Conservation (phyloP, 2,888 invertebrate genomes). For the Phymatocera aterrima region DNA sequence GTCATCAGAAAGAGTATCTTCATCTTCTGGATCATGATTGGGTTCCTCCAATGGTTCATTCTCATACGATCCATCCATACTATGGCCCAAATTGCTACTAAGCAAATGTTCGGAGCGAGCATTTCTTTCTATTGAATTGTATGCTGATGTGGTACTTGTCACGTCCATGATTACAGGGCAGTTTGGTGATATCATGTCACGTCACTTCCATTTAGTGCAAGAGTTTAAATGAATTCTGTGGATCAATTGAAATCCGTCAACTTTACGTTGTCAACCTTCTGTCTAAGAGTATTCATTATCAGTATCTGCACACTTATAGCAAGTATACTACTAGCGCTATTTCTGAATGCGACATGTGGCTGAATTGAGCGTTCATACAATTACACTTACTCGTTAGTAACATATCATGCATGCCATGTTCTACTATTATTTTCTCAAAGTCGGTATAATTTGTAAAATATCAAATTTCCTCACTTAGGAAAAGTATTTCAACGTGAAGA, state of each 20-base stretch:
- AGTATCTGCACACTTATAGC: neutral
- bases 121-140: conserved; percentile 27
- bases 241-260: conserved; percentile 47
- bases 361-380: neutral
- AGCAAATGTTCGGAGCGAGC: neutral
- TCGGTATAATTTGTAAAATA: too few relatives aligned
- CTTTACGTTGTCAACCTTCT: neutral
- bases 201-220: conserved; percentile 54
- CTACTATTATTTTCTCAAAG: neutral
- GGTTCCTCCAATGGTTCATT: conserved; percentile 63
- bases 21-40: conserved; percentile 65
- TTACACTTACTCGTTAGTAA: neutral
- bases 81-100: conserved; percentile 25
- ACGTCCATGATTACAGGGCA: conserved; percentile 32
- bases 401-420: neutral
- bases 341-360: neutral
- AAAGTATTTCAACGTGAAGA: too few relatives aligned
- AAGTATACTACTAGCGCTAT: neutral
- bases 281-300: neutral
- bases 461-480: too few relatives aligned
- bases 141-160: conserved; percentile 34
- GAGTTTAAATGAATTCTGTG: conserved; percentile 56
- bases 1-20: conserved; percentile 65
- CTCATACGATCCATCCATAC: conserved; percentile 49
- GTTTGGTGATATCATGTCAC: conserved; percentile 52